Conservation (phyloP, 2,797 vertebrate genomes). For the Tadarida brasiliensis region DNA sequence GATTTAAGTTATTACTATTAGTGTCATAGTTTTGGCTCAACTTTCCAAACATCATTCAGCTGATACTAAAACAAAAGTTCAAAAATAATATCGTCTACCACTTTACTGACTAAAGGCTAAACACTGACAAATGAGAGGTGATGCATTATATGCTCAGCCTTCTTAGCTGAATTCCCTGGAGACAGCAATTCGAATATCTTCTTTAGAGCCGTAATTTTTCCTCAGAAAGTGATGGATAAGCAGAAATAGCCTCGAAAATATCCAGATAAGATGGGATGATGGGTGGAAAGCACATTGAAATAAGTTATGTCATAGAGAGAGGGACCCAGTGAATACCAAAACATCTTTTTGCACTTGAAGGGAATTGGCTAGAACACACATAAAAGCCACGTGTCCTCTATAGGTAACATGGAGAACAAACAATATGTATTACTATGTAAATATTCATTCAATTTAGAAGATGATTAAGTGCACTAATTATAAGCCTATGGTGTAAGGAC, state of each 20-base stretch:
- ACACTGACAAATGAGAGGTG: background rate
- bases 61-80: background rate
- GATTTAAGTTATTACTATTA: background rate
- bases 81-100: background rate
- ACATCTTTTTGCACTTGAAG: background rate
- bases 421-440: background rate
- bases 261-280: background rate
- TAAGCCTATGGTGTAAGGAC: background rate
- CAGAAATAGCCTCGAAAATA: slow-evolving; percentile 12
- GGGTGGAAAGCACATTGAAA: background rate
- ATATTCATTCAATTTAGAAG: background rate
- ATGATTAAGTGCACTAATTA: background rate
- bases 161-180: background rate
- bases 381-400: background rate
- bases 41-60: background rate
- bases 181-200: background rate
- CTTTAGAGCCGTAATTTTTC: background rate
- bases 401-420: background rate
- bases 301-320: background rate
- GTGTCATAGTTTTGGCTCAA: background rate
- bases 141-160: background rate
- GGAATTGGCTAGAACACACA: background rate
- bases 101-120: background rate
- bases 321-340: too few relatives aligned
- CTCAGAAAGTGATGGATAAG: background rate